These are phyloP conservation scores for Gila orcuttii DNA, from an alignment of 2,113 vertebrate genomes.

Conservation along the genomic window DNA sequence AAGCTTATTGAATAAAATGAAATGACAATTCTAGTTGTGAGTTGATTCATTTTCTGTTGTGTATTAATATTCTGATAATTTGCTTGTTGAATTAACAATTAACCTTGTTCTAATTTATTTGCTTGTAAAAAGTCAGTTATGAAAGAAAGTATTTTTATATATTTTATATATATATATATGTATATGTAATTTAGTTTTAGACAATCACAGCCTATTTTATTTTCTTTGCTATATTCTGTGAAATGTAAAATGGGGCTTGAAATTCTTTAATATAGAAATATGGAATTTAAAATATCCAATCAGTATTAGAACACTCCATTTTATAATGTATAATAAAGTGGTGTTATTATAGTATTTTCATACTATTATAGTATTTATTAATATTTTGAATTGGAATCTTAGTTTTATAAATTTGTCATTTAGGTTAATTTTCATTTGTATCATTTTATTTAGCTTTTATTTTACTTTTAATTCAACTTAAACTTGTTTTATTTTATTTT, in stretches of 20 bases:
- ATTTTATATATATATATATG: too few species aligned
- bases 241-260: background rate
- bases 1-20: constrained; percentile 92
- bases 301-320: background rate
- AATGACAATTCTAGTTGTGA: constrained; percentile 75
- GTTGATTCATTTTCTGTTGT: background rate
- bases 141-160: too few species aligned
- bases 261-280: background rate
- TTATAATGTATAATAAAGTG: too few species aligned
- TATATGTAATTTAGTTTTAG: too few species aligned
- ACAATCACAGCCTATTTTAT: background rate
- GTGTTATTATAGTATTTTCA: too few species aligned
- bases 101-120: background rate
- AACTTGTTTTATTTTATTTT: background rate
- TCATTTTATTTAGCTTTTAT: background rate
- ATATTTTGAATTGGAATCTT: background rate
- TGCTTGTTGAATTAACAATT: too few species aligned
- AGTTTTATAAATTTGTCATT: background rate
- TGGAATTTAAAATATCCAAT: background rate
- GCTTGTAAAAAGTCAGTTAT: background rate
- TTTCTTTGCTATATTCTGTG: background rate
- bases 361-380: too few species aligned
- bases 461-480: background rate
- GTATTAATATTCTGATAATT: too few species aligned
- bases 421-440: background rate